Base-by-base conservation (phyloP, 2,113 vertebrate species). In the Callipepla californica region DNA sequence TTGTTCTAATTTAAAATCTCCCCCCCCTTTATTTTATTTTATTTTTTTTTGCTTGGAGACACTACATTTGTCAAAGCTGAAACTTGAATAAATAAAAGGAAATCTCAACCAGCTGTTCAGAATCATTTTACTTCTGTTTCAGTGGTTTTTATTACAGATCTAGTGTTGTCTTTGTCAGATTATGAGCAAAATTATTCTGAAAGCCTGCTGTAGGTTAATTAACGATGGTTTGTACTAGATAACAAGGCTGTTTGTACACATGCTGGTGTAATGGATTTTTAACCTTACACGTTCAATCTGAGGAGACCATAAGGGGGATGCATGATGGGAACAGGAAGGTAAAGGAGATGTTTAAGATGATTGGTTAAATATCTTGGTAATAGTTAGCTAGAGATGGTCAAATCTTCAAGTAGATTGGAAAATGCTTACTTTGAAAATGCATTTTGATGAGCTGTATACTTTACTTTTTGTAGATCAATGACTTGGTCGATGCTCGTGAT, bases 401-500 rank as follows among this genome's bases (percentile, higher is more conserved):
- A 53, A 16, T 25, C 47, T 68, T 19, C 9, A n/a, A 1, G 25
- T n/a, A 18, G 51, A 0, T 16, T 53, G 51, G 65, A 69, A 30
- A 85, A 13, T 16, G 30, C 7, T 50, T 44, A 0, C 5, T 59
- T 23, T 67, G 34, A 11, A 74, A 44, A 55, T 36, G 16, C 32
- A 2, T 40, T 67, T 73, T 57, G 51, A 4, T 67, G 94, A 94
- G 70, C 82, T 67, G 42, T 36, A 4, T 58, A 2, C 77, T 87
- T 23, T 65, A 50, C 53, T 91, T 73, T 47, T 4, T 62, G 3
- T 32, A 99, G 99, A 98, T 99, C 75, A 98, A 99, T 17, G 99
- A 99, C 69, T 96, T 98, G 36, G 98, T 99, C 1, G 99, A 99
- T 6, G 99, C 99, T 17, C 98, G 99, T 45, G 99, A 99, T 94